A percentile compares a stretch with the other conserved stretches of the same genome.
Conservation (phyloP, 2,797 vertebrate species). For the Chanos chanos region DNA sequence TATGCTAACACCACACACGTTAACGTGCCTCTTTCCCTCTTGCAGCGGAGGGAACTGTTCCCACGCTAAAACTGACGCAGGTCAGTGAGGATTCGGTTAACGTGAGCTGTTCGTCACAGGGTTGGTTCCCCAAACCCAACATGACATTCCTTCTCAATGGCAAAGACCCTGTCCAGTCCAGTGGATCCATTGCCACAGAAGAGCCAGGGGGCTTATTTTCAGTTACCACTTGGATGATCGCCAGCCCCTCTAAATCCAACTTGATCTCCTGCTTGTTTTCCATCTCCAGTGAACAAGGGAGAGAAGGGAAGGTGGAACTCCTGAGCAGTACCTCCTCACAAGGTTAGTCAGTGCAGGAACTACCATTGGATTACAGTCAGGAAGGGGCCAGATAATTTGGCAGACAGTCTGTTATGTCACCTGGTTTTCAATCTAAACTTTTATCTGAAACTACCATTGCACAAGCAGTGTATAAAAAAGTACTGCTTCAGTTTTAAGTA, state of each 20-base stretch:
- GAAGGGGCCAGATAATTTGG: no score
- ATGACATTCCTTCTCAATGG: conserved; percentile 42
- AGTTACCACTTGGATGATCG: conserved; percentile 54
- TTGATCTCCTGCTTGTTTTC: conserved; percentile 52
- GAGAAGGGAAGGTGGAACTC: conserved; percentile 32
- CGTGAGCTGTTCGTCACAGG: conserved; percentile 60
- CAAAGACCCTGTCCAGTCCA: neutral
- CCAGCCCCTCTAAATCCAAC: conserved; percentile 6
- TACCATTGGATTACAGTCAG: no score
- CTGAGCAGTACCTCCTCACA: rapidly evolving
- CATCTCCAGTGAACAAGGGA: conserved; percentile 7
- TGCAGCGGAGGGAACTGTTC: conserved; percentile 46
- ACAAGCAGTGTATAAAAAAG: no score
- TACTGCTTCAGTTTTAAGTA: no score
- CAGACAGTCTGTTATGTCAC: no score
- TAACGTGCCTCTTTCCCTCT: neutral
- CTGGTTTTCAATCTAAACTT: no score
- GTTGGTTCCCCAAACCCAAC: conserved; percentile 58
- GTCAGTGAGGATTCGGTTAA: conserved; percentile 36
- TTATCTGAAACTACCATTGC: no score
- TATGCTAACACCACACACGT: no score
- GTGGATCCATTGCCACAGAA: neutral
- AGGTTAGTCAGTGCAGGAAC: no score
- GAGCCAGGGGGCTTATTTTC: conserved; percentile 22
- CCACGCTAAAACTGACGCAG: conserved; percentile 35